Conservation (phyloP, 2,888 invertebrate genomes). For the Trissonchulus latispiculum region DNA sequence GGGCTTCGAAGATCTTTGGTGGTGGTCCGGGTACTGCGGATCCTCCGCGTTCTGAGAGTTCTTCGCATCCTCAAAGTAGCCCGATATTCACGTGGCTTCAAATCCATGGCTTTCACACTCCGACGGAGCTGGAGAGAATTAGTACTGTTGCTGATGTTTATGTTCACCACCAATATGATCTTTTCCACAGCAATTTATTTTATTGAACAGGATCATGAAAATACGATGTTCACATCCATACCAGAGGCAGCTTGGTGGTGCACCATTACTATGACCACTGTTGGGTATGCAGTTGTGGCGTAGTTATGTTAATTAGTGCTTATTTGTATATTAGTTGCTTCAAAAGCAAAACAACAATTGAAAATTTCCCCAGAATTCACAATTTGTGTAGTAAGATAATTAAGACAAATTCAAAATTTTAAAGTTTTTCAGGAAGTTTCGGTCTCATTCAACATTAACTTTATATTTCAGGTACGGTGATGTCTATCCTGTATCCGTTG, state of each 20-base stretch:
- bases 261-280: slow-evolving; percentile 14
- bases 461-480: slow-evolving; percentile 14
- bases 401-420: too few relatives aligned
- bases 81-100: slow-evolving; percentile 13
- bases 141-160: slow-evolving; percentile 8
- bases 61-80: slow-evolving; percentile 14
- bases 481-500: slow-evolving; percentile 11
- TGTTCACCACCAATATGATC: slow-evolving; percentile 7
- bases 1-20: slow-evolving; percentile 1
- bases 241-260: slow-evolving; percentile 13
- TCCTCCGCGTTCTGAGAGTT: slow-evolving; percentile 9
- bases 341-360: too few relatives aligned
- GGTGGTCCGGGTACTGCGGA: neutral
- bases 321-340: too few relatives aligned
- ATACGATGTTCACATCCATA: slow-evolving; percentile 4
- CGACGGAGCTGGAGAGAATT: slow-evolving; percentile 14
- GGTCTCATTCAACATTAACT: too few relatives aligned
- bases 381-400: too few relatives aligned
- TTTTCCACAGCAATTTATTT: slow-evolving; percentile 14
- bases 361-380: too few relatives aligned
- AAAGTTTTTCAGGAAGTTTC: too few relatives aligned
- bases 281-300: slow-evolving; percentile 16
- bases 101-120: slow-evolving; percentile 10
- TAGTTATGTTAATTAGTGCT: too few relatives aligned
- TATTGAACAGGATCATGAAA: neutral